Conservation (phyloP, 1,140 invertebrate genomes). For the Hycleus phaleratus region DNA sequence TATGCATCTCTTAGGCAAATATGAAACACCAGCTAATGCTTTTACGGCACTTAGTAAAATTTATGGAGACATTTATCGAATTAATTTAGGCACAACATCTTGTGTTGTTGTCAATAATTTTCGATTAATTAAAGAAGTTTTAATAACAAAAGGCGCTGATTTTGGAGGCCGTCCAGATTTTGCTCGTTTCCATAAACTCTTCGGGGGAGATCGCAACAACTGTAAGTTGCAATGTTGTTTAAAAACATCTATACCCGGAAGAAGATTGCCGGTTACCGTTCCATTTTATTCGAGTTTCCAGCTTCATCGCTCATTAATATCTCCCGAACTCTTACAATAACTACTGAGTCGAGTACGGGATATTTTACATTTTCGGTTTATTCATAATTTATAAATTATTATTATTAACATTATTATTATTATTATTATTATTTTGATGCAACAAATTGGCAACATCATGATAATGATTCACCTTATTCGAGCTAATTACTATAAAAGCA, state of each 20-base stretch:
- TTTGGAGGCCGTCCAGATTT: slow-evolving; percentile 79
- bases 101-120: slow-evolving; percentile 73
- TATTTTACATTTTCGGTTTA: slow-evolving; percentile 1
- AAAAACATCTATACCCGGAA: slow-evolving; percentile 14
- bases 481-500: slow-evolving; percentile 21
- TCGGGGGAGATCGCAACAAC: slow-evolving; percentile 67
- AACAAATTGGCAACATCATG: not conserved
- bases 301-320: slow-evolving; percentile 21
- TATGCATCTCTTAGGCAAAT: slow-evolving; percentile 56
- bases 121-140: slow-evolving; percentile 64
- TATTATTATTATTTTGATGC: not conserved
- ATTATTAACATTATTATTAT: not conserved
- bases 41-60: slow-evolving; percentile 60
- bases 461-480: too few species aligned
- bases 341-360: slow-evolving; percentile 18
- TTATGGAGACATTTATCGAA: slow-evolving; percentile 69
- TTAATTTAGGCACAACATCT: slow-evolving; percentile 60
- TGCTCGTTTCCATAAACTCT: slow-evolving; percentile 62
- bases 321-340: slow-evolving; percentile 18
- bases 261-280: slow-evolving; percentile 1
- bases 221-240: slow-evolving; percentile 53
- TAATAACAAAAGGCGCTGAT: slow-evolving; percentile 69
- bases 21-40: slow-evolving; percentile 61
- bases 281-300: slow-evolving; percentile 9
- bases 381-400: not conserved